Evolutionary conservation across 2,113 vertebrate species (phyloP).

Genomic region (Rhombomys opimus): DNA sequence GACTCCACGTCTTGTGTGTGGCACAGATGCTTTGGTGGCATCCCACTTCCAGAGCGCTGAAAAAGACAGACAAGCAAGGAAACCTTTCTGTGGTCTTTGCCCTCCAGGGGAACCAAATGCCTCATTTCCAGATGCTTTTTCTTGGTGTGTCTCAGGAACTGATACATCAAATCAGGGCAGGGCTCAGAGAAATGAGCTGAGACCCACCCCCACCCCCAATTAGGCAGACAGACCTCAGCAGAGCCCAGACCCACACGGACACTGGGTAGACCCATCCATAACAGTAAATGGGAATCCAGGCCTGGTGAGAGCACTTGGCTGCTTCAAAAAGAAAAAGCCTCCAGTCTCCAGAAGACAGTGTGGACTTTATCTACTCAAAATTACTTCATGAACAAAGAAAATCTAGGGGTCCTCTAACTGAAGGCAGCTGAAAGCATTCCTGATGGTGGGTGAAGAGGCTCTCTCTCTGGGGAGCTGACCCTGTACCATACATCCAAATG

Average conservation of each 20-base stretch:
- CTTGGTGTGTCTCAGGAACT: not conserved
- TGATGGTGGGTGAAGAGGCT: not conserved
- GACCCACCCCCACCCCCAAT: not conserved
- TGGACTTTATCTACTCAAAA: not conserved
- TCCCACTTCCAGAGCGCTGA: not conserved
- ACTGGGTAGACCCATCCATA: not conserved
- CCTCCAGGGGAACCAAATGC: rapidly evolving
- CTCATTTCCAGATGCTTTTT: not conserved
- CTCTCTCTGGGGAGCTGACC: not conserved
- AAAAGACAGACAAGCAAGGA: not conserved
- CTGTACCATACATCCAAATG: not conserved
- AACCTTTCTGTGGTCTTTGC: not conserved
- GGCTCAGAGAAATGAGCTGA: not conserved
- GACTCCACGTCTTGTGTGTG: rapidly evolving
- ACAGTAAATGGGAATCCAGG: not conserved
- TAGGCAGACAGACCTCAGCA: not conserved
- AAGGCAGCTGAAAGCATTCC: not conserved
- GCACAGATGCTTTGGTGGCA: not conserved
- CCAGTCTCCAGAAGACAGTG: not conserved
- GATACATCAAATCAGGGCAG: not conserved
- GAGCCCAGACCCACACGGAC: not conserved
- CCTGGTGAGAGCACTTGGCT: not conserved
- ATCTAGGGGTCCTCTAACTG: not conserved
- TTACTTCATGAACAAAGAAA: not conserved
- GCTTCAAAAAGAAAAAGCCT: not conserved